These are phyloP conservation scores for Gibbula magus DNA, from an alignment of 2,888 invertebrate species.

Conservation along the genomic window DNA sequence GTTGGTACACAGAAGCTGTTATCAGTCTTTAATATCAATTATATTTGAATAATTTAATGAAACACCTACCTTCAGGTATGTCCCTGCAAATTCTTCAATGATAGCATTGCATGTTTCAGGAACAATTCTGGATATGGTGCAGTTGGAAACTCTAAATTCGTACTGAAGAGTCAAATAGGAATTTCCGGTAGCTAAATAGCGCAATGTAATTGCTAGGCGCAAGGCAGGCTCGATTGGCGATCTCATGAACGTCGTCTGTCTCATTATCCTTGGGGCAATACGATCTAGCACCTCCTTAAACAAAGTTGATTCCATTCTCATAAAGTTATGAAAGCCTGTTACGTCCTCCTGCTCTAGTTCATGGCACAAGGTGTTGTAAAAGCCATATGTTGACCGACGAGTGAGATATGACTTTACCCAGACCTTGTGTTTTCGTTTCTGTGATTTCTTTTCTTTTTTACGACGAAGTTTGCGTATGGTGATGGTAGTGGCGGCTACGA, in stretches of 20 bases:
- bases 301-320: constrained; percentile 47
- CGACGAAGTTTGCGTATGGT: no score
- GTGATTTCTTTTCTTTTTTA: no score
- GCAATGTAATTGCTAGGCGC: constrained; percentile 36
- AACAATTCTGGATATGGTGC: constrained; percentile 40
- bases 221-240: constrained; percentile 38
- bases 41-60: no score
- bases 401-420: no score
- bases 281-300: constrained; percentile 41
- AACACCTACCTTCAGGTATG: no score
- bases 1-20: no score
- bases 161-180: no score
- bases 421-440: no score
- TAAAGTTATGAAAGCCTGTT: constrained; percentile 44
- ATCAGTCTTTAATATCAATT: no score
- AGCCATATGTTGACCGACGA: no score
- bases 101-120: constrained; percentile 45
- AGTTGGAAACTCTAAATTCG: constrained; percentile 43
- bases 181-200: constrained; percentile 44
- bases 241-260: constrained; percentile 32
- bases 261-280: constrained; percentile 39
- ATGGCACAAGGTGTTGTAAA: constrained; percentile 38
- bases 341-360: constrained; percentile 49
- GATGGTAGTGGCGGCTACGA: no score
- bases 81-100: constrained; percentile 41